These are phyloP conservation scores for Carcinoscorpius rotundicauda DNA, from an alignment of 1,140 invertebrate species.

Conservation along the genomic window DNA sequence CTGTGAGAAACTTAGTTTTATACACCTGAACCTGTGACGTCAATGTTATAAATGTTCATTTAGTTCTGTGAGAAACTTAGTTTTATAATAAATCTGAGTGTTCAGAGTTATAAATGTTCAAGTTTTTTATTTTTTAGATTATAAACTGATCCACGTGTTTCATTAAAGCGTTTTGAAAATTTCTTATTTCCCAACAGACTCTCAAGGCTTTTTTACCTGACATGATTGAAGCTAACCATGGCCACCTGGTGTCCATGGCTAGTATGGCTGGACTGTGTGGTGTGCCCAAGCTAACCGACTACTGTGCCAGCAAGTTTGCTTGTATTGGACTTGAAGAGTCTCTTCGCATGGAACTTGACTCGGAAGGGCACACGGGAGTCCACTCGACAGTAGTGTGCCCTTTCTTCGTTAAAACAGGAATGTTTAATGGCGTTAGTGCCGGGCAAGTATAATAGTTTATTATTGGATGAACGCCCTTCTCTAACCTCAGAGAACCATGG, in stretches of 20 bases:
- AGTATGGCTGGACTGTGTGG: constrained; percentile 79
- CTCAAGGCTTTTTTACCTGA: constrained; percentile 58
- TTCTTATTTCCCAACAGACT: not conserved
- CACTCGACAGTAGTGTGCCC: constrained; percentile 82
- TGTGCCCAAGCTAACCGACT: constrained; percentile 76
- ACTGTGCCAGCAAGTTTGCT: constrained; percentile 89
- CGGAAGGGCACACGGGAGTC: constrained; percentile 52
- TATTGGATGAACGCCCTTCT: no score
- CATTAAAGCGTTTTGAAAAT: no score
- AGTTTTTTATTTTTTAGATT: no score
- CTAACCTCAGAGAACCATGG: no score
- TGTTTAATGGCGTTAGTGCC: constrained; percentile 60
- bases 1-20: no score
- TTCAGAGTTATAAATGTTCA: no score
- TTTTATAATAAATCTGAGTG: no score
- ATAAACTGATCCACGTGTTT: no score
- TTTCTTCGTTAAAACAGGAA: constrained; percentile 88
- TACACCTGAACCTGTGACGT: no score
- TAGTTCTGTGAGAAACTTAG: no score
- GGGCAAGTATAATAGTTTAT: constrained; percentile 4
- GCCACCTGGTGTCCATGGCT: constrained; percentile 90
- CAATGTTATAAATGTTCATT: no score
- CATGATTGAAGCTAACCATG: constrained; percentile 61
- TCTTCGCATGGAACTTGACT: constrained; percentile 53
- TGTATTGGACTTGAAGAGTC: constrained; percentile 85